Conservation (phyloP, 2,113 vertebrate species). For the Camelus bactrianus region DNA sequence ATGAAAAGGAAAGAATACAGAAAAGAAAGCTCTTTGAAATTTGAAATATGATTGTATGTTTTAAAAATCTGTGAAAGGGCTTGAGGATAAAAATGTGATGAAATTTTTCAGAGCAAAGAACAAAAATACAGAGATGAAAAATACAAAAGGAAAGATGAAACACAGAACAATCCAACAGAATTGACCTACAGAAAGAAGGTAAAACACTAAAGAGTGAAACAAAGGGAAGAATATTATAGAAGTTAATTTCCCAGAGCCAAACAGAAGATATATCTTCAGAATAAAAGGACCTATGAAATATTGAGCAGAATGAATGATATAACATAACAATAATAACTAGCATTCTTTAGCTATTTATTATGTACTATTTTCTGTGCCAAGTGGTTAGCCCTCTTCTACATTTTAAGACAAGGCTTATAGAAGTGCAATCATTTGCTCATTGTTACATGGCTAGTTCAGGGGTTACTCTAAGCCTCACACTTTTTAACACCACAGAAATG, state of each 20-base stretch:
- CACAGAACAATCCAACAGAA: neutral
- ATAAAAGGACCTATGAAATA: neutral
- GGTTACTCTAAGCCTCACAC: neutral
- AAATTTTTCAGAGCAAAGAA: slow-evolving; percentile 15
- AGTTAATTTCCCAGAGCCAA: neutral
- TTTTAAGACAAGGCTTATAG: neutral
- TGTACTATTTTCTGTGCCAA: neutral
- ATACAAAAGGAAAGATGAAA: slow-evolving; percentile 10
- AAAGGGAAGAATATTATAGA: neutral
- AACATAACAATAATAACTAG: neutral
- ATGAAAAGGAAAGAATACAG: neutral
- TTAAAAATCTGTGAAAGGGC: neutral
- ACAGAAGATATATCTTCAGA: neutral
- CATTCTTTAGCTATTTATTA: neutral
- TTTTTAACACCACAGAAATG: neutral
- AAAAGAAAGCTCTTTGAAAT: neutral
- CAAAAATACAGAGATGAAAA: neutral
- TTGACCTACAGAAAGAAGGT: neutral
- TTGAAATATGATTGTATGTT: neutral
- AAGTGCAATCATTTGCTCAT: neutral
- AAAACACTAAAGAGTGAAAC: neutral
- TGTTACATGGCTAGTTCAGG: neutral
- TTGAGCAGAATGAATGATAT: neutral
- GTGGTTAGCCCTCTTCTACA: neutral
- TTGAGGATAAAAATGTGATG: neutral